phyloP scores from a whole-genome alignment of 2,888 invertebrate genomes.

The Drosophila picticornis region DNA sequence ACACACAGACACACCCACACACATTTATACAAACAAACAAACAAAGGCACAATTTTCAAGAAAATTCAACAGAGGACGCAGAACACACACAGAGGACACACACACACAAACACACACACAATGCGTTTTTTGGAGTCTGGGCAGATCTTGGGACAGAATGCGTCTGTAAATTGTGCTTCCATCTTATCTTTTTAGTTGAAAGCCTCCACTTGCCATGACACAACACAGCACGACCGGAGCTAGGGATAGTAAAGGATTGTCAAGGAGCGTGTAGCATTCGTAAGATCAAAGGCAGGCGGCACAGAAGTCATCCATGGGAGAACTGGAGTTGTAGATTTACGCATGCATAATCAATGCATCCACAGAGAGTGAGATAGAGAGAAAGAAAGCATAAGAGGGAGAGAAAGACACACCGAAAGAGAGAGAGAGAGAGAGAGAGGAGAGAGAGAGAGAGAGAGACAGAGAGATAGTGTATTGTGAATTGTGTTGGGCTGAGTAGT shows the following conservation, averaged over 20 bases:
- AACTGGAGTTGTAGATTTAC: slow-evolving; percentile 66
- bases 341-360: slow-evolving; percentile 80
- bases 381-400: slow-evolving; percentile 1
- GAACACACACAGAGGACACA: slow-evolving; percentile 34
- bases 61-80: slow-evolving; percentile 55
- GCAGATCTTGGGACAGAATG: slow-evolving; percentile 67
- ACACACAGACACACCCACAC: slow-evolving; percentile 18
- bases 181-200: slow-evolving; percentile 78
- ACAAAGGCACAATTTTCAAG: slow-evolving; percentile 71
- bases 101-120: slow-evolving; percentile 6
- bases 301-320: slow-evolving; percentile 38
- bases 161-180: slow-evolving; percentile 64
- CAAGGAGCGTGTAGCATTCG: slow-evolving; percentile 18
- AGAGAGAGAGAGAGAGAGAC: slow-evolving; percentile 15
- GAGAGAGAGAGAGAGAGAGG: slow-evolving; percentile 9
- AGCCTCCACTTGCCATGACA: slow-evolving; percentile 52
- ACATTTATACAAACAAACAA: slow-evolving; percentile 34
- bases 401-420: slow-evolving; percentile 18
- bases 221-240: background rate
- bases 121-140: slow-evolving; percentile 47
- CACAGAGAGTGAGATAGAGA: background rate
- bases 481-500: slow-evolving; percentile 2
- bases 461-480: slow-evolving; percentile 1
- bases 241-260: slow-evolving; percentile 39
- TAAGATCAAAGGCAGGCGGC: slow-evolving; percentile 57